phyloP scores from a whole-genome alignment of 2,888 invertebrate genomes.

The Pheosia gnoma region DNA sequence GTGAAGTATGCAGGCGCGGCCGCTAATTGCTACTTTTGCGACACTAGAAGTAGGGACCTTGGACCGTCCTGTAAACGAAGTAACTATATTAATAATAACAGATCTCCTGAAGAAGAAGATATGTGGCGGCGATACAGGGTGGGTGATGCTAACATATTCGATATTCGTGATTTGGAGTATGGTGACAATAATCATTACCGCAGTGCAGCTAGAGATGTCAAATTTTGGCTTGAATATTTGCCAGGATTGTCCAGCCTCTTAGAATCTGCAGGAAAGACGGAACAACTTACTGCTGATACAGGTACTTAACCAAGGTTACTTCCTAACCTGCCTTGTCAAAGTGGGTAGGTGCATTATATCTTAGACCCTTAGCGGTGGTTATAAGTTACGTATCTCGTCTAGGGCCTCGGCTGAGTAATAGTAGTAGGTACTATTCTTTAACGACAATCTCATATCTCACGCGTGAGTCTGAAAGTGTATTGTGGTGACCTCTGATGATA shows the following conservation, averaged over 20 bases:
- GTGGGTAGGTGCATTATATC: background rate
- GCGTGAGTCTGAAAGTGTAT: no score
- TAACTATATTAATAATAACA: slow-evolving; percentile 36
- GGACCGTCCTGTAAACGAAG: no score
- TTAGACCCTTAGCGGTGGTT: background rate
- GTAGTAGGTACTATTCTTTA: no score
- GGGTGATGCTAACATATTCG: slow-evolving; percentile 77
- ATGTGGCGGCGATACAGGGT: slow-evolving; percentile 85
- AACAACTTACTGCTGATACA: slow-evolving; percentile 55
- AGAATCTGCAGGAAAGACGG: slow-evolving; percentile 52
- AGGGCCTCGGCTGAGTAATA: no score
- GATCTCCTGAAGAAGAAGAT: slow-evolving; percentile 83
- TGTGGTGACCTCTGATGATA: no score
- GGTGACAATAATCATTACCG: slow-evolving; percentile 25
- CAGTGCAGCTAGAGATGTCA: slow-evolving; percentile 53
- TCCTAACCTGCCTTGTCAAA: background rate
- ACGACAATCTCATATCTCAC: no score
- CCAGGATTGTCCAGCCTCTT: slow-evolving; percentile 59
- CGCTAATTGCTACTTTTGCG: no score
- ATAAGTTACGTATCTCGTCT: no score
- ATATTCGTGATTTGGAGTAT: slow-evolving; percentile 54
- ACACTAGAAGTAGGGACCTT: no score
- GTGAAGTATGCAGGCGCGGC: no score
- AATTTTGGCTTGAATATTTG: slow-evolving; percentile 77
- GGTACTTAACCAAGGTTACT: slow-evolving; percentile 40